phyloP scores from a whole-genome alignment of 2,888 invertebrate genomes.

The Drosophila dives region DNA sequence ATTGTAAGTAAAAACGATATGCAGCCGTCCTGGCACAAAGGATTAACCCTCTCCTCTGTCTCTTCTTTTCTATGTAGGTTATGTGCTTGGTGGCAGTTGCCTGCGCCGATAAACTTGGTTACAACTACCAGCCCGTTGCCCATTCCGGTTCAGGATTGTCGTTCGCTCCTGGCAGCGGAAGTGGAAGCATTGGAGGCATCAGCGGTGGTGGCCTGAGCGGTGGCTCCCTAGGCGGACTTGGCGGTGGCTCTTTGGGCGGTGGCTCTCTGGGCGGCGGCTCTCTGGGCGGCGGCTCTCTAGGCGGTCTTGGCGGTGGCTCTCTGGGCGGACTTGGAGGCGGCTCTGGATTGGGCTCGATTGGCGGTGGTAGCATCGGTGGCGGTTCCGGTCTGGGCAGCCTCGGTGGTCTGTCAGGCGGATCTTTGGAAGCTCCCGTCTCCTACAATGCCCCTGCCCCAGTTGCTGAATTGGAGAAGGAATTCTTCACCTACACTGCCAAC shows the following conservation, averaged over 20 bases:
- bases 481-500: conserved; percentile 75
- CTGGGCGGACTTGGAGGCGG: conserved; percentile 6
- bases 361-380: conserved; percentile 29
- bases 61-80: conserved; percentile 38
- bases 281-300: conserved; percentile 11
- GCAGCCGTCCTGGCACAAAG: neutral
- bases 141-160: conserved; percentile 70
- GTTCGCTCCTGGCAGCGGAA: conserved; percentile 59
- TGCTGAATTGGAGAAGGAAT: conserved; percentile 72
- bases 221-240: conserved; percentile 11
- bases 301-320: conserved; percentile 1
- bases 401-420: conserved; percentile 29
- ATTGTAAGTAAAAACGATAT: conserved; percentile 57
- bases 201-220: conserved; percentile 18
- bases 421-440: conserved; percentile 47
- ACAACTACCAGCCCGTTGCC: conserved; percentile 77
- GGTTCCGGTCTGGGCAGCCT: conserved; percentile 29
- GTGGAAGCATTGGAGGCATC: conserved; percentile 13
- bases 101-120: conserved; percentile 77
- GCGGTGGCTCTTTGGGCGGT: conserved; percentile 1
- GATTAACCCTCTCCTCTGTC: conserved; percentile 15
- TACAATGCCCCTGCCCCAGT: conserved; percentile 62
- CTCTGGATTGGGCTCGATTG: no score
- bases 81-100: conserved; percentile 76
- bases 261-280: conserved; percentile 19